phyloP scores from a whole-genome alignment of 2,797 vertebrate species.

The Spinibarbus caldwelli region DNA sequence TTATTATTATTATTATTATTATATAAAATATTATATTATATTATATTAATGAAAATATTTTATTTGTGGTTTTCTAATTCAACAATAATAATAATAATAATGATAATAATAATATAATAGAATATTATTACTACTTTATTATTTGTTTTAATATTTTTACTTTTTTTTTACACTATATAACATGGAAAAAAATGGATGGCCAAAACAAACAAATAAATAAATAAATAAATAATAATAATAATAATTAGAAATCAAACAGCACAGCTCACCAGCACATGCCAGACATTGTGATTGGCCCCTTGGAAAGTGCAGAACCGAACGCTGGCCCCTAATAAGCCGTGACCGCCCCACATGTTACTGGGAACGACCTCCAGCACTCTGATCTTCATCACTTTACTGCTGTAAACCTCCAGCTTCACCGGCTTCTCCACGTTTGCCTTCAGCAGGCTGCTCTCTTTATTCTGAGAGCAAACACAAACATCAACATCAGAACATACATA shows the following conservation, averaged over 20 bases:
- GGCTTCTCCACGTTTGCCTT: conserved; percentile 89
- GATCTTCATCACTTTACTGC: conserved; percentile 85
- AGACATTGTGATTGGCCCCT: conserved; percentile 92
- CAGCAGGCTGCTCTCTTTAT: conserved; percentile 89
- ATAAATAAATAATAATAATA: no score
- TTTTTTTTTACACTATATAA: no score
- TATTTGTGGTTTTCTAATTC: background rate
- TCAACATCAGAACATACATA: background rate
- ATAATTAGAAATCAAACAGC: no score
- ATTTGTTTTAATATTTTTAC: no score
- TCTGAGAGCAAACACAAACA: conserved; percentile 71
- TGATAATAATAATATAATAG: no score
- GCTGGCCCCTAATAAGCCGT: conserved; percentile 94
- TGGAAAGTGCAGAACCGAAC: conserved; percentile 97
- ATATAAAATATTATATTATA: no score
- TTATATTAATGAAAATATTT: background rate
- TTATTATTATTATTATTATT: no score
- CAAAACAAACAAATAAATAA: no score
- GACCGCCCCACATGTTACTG: conserved; percentile 95
- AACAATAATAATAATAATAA: no score
- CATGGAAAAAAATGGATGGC: background rate
- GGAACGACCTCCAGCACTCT: conserved; percentile 91
- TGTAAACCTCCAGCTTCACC: conserved; percentile 93
- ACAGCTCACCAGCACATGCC: conserved; percentile 89
- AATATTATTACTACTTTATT: no score